phyloP scores from a whole-genome alignment of 92 coral and sea anemone species.

The Porites evermanni region DNA sequence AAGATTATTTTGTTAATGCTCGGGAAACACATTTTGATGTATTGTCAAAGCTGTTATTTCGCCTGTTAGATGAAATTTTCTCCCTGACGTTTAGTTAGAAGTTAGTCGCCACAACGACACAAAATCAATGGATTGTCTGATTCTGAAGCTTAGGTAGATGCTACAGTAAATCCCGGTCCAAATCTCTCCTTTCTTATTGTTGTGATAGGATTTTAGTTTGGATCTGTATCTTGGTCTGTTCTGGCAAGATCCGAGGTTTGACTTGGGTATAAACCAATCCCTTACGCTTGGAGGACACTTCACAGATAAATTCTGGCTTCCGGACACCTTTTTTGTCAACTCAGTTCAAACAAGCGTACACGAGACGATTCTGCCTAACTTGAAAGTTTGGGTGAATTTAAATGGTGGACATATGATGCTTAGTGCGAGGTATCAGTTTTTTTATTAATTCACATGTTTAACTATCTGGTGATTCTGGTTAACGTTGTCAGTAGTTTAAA shows the following conservation, averaged over 20 bases:
- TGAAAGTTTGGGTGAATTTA: conserved; percentile 84
- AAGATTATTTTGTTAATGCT: too few relatives aligned
- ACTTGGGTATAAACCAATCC: conserved; percentile 82
- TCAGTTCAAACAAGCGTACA: conserved; percentile 90
- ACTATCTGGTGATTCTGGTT: too few relatives aligned
- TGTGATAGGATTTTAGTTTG: conserved; percentile 76
- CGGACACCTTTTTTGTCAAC: conserved; percentile 93
- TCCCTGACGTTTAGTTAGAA: too few relatives aligned
- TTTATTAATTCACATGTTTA: too few relatives aligned
- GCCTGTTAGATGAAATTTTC: too few relatives aligned
- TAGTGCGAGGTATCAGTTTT: conserved; percentile 74
- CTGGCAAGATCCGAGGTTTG: conserved; percentile 95
- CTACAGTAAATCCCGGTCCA: too few relatives aligned
- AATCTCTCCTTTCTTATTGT: background rate
- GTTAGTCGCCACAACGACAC: too few relatives aligned
- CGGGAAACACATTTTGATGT: too few relatives aligned
- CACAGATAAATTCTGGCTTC: conserved; percentile 90
- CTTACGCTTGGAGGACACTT: conserved; percentile 88
- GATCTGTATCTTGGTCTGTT: conserved; percentile 94
- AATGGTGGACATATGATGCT: conserved; percentile 87
- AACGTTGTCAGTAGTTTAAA: too few relatives aligned
- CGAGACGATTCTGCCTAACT: conserved; percentile 82
- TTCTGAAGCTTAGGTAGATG: too few relatives aligned
- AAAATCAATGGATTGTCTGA: too few relatives aligned
- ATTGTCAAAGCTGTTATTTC: too few relatives aligned